Evolutionary conservation across 2,888 invertebrate genomes (phyloP), one percentile per base, ranked within the genome.

Genomic region (Xestoiulus laeticollis): DNA sequence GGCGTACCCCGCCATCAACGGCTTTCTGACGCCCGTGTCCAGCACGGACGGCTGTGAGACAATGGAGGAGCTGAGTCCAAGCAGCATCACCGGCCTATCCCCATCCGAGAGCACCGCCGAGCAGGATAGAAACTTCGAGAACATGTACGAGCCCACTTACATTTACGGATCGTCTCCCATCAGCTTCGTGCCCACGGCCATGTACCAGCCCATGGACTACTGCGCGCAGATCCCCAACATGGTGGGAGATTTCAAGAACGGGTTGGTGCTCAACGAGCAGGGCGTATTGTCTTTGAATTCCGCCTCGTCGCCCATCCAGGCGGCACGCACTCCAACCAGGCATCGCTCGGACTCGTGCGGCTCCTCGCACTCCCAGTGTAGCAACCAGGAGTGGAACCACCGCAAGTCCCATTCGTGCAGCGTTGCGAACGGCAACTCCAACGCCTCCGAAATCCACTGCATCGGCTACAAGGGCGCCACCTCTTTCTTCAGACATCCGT

Each of bases 261-360:
- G 86, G 10, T 19, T 88, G 38, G 88, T 88, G 26, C 44, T 88
- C 19, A 87, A 88, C 30, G 88, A 88, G 16, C 88, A 88, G 33
- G 88, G 88, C 14, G 53, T 88, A 4, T 33, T 88, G 44, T 82
- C 88, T 10, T 87, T 88, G 16, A 87, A 59, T 22, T 26, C 87
- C 19, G n/a, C 78, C 1, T 32, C 68, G 1, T 68, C 87, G 14
- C 78, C 86, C 86, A 48, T 48, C 22, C 48, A 38, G 10, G 43
- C n/a, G 0, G 38, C 78, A 4, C 59, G 44, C 10, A 44, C 85
- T 10, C 33, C 32, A 6, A 26, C 87, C 53, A 16, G 87, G 19
- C 78, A 32, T 85, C 87, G 87, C 16, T 85, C 87, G 0, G 87
- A 87, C 19, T 87, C 87, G 1, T 26, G 85, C 22, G 59, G 85